Evolutionary conservation across 2,797 vertebrate species (phyloP), one percentile per base, ranked within the genome.

Genomic region (Thamnophis elegans): DNA sequence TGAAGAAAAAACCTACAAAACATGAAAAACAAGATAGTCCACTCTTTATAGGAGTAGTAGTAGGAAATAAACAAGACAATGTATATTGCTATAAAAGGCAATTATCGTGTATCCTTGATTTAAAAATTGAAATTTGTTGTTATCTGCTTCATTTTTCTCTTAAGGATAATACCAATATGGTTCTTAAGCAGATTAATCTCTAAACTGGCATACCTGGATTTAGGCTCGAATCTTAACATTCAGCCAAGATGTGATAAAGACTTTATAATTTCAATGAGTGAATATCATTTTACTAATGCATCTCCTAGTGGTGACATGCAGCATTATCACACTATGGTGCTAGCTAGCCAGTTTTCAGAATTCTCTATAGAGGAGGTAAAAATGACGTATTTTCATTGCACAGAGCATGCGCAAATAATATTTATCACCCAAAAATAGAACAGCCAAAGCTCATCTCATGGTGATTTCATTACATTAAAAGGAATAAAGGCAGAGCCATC

Each of bases 81-180:
- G 28, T 55, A 54, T 42, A 85, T 42, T 22, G 22, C 13, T 42
- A 89, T 47, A 85, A 89, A 60, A 12, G 82, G 87, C 82, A 96
- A 94, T 93, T 85, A 55, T 18, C 53, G 59, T 82, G 94, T 2
- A 12, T 10, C 90, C 55, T 56, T 94, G 86, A 93, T 13, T 9
- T 11, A 11, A 87, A 87, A 94, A 95, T 93, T 92, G 92, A 12
- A 87, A n/a, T 10, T 3, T 55, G 89, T 42, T 73, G 5, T 47
- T 62, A 92, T 32, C 10, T 82, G 73, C 36, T 88, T 92, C 93
- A 89, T 59, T 58, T 94, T 93, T 28, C 92, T 32, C 51, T 10
- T 59, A 82, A 47, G 20, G 20, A 12, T 82, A 20, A 82, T 82
- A 62, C 1, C 26, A 62, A 42, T 18, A 62, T 60, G 20, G 26